Percentiles rank a stretch among this genome's conserved stretches.
Evolutionary conservation across 2,113 vertebrate species (phyloP).

Genomic region (Charadrius vociferus): DNA sequence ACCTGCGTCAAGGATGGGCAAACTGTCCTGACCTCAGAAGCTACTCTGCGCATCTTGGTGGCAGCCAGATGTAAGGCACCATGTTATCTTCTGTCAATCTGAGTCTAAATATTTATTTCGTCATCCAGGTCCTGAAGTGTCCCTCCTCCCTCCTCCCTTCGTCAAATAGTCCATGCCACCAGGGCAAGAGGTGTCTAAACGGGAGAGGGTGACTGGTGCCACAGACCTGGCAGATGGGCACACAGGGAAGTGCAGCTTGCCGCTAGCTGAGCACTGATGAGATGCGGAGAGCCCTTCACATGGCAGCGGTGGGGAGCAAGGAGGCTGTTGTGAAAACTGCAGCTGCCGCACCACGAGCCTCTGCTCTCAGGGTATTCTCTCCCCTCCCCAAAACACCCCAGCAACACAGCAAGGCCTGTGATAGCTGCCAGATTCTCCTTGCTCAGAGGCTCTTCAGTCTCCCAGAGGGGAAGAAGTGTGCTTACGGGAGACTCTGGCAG

Average conservation of each 20-base stretch:
- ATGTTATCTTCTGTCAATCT: not conserved
- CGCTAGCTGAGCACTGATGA: fast-evolving
- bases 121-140: not conserved
- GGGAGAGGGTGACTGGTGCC: not conserved
- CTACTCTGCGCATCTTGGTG: not conserved
- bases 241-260: not conserved
- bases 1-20: not conserved
- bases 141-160: not conserved
- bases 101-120: not conserved
- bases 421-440: not conserved
- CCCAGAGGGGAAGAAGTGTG: not conserved
- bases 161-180: not conserved
- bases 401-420: not conserved
- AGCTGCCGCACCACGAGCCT: not conserved
- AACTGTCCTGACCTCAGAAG: not conserved
- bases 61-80: not conserved
- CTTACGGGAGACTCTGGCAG: not conserved
- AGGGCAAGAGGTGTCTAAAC: not conserved
- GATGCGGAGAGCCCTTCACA: not conserved
- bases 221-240: not conserved
- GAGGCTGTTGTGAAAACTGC: not conserved
- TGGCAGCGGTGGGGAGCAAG: not conserved
- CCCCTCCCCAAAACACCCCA: not conserved
- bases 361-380: not conserved
- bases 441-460: not conserved